Evolutionary conservation across 2,888 invertebrate species (phyloP).

Genomic region (Muschampia plurimacula): DNA sequence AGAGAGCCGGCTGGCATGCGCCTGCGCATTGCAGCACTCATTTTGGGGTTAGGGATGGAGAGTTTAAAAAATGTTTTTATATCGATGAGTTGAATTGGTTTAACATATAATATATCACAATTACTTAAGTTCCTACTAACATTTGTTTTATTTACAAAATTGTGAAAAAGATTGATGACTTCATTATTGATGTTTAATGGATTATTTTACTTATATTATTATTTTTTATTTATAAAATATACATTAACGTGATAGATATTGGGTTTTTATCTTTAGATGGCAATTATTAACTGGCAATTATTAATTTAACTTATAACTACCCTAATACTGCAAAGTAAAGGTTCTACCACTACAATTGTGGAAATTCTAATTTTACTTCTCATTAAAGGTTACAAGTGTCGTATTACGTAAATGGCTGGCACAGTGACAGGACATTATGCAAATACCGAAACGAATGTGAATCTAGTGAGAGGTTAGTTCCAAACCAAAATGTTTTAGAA

Average conservation of each 20-base stretch:
- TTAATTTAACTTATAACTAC: neutral
- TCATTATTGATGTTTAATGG: too few species aligned
- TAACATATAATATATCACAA: neutral
- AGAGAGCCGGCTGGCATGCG: constrained; percentile 73
- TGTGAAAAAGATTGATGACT: neutral
- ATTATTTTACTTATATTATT: too few species aligned
- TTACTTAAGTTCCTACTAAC: neutral
- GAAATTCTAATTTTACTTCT: constrained; percentile 20
- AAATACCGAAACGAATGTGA: constrained; percentile 28
- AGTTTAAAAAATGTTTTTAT: neutral
- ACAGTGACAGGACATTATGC: constrained; percentile 28
- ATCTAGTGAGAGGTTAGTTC: constrained; percentile 28
- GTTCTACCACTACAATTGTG: neutral
- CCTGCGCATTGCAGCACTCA: constrained; percentile 63
- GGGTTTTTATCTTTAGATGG: too few species aligned
- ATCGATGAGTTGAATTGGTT: constrained; percentile 14
- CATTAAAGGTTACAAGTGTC: constrained; percentile 24
- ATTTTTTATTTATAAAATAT: too few species aligned
- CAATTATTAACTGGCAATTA: neutral
- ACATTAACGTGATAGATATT: too few species aligned
- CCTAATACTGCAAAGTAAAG: neutral
- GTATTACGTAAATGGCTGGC: constrained; percentile 29
- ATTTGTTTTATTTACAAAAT: neutral
- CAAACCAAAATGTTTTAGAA: constrained; percentile 18
- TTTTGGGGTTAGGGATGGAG: constrained; percentile 65